Evolutionary conservation across 2,113 vertebrate genomes (phyloP).

Genomic region (Merops nubicus): DNA sequence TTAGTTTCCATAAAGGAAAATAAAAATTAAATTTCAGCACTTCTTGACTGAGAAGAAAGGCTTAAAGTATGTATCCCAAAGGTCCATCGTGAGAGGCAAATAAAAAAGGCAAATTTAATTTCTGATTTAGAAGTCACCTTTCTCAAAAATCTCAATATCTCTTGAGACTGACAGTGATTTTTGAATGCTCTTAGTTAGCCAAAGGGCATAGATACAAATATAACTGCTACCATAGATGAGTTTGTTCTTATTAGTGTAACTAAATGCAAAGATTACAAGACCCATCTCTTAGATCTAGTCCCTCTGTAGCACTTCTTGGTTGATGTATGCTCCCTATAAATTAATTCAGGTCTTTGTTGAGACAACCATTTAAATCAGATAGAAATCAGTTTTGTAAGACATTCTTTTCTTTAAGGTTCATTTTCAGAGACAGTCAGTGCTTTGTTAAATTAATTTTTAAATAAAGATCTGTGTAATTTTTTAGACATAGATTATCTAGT

Average conservation of each 20-base stretch:
- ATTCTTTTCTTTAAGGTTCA: background rate
- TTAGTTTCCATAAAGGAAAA: background rate
- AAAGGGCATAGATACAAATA: background rate
- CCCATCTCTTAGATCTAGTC: background rate
- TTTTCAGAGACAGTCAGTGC: background rate
- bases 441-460: background rate
- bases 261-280: background rate
- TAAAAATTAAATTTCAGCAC: background rate
- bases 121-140: background rate
- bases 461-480: background rate
- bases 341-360: background rate
- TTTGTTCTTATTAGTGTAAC: background rate
- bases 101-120: background rate
- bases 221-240: background rate
- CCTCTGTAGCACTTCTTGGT: background rate
- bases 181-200: background rate
- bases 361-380: background rate
- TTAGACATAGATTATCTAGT: background rate
- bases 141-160: background rate
- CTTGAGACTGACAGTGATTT: background rate
- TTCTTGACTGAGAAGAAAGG: background rate
- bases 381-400: background rate
- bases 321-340: background rate
- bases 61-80: background rate
- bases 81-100: background rate